Evolutionary conservation across 2,888 invertebrate species (phyloP).

Genomic region (Chaetoderma sp.): DNA sequence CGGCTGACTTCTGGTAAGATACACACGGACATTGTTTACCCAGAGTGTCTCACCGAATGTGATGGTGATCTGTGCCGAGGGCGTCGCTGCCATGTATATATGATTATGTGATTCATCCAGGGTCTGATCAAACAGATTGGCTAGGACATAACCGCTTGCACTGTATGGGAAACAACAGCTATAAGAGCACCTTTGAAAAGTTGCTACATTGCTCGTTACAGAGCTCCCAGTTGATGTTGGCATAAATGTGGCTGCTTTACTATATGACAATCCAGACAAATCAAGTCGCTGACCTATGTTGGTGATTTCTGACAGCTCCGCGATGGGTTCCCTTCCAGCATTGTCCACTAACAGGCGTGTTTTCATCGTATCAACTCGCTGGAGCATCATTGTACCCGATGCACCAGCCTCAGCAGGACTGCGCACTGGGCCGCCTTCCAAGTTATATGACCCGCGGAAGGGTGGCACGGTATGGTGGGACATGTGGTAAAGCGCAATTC

Average conservation of each 20-base stretch:
- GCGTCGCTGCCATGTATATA: conserved; percentile 32
- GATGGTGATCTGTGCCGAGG: conserved; percentile 40
- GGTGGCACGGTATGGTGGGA: conserved; percentile 42
- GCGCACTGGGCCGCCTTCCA: conserved; percentile 39
- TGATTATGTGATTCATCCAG: conserved; percentile 23
- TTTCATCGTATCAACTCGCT: conserved; percentile 31
- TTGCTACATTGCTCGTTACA: conserved; percentile 21
- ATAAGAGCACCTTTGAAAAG: background rate
- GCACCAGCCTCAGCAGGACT: conserved; percentile 50
- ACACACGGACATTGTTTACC: conserved; percentile 47
- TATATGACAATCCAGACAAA: conserved; percentile 21
- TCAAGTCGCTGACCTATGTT: conserved; percentile 42
- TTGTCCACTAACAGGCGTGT: conserved; percentile 48
- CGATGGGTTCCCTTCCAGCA: conserved; percentile 35
- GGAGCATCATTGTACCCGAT: conserved; percentile 46
- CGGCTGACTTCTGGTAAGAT: conserved; percentile 31
- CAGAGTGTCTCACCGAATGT: conserved; percentile 31
- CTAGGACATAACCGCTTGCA: conserved; percentile 35
- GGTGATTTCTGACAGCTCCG: conserved; percentile 34
- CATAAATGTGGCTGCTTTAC: conserved; percentile 33
- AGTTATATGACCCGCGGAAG: conserved; percentile 45
- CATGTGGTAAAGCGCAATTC: conserved; percentile 51
- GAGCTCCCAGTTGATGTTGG: conserved; percentile 32
- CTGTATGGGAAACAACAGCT: conserved; percentile 4
- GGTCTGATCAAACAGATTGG: conserved; percentile 49